Evolutionary conservation across 2,113 vertebrate genomes (phyloP).

Genomic region (Pogonocichla stellata): DNA sequence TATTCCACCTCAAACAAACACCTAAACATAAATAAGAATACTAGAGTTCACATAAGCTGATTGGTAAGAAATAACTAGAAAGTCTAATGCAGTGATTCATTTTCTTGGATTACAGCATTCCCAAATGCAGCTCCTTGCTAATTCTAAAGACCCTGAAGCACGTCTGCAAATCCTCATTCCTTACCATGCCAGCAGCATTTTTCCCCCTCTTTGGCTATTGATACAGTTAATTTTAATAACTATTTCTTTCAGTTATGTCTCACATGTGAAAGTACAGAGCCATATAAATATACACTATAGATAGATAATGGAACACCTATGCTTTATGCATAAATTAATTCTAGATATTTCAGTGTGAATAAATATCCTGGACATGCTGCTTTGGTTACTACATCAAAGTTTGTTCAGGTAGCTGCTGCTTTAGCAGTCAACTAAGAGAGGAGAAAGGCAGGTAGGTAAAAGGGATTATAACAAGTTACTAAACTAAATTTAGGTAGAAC

Average conservation of each 20-base stretch:
- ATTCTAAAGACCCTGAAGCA: not conserved
- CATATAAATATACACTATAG: not conserved
- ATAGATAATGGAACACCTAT: not conserved
- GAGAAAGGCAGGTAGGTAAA: not conserved
- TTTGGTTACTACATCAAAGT: not conserved
- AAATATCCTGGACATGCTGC: not conserved
- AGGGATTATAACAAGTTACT: not conserved
- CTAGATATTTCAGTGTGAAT: not conserved
- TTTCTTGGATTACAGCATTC: not conserved
- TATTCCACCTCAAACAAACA: not conserved
- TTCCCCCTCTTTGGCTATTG: accelerated
- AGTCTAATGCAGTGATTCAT: not conserved
- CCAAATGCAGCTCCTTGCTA: not conserved
- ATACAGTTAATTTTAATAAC: not conserved
- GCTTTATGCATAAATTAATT: not conserved
- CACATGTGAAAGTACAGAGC: not conserved
- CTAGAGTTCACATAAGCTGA: not conserved
- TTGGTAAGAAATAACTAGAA: not conserved
- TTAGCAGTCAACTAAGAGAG: not conserved
- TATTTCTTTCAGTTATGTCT: not conserved
- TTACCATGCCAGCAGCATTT: not conserved
- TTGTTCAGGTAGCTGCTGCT: not conserved
- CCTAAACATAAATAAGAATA: not conserved
- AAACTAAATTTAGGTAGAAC: not conserved
- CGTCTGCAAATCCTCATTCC: not conserved